These are phyloP conservation scores for Pachypanchax playfairii DNA, from an alignment of 2,113 vertebrate species.

Conservation along the genomic window DNA sequence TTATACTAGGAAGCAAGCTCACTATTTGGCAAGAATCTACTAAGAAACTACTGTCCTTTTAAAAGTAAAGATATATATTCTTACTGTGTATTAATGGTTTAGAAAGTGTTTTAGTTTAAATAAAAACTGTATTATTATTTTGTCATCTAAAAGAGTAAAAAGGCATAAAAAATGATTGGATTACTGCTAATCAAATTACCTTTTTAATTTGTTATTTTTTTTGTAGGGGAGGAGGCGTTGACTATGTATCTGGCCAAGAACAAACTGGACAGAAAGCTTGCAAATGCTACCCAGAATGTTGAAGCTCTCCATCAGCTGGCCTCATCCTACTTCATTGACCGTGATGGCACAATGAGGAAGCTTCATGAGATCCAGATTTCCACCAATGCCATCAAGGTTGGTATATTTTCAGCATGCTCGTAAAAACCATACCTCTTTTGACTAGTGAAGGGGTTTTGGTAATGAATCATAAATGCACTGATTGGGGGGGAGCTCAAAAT, in stretches of 20 bases:
- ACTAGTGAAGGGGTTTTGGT: background rate
- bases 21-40: no score
- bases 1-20: no score
- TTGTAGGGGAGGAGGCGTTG: slow-evolving; percentile 94
- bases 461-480: background rate
- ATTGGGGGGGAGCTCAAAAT: no score
- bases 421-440: background rate
- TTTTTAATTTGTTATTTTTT: background rate
- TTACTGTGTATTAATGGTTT: no score
- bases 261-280: slow-evolving; percentile 92
- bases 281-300: slow-evolving; percentile 92
- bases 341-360: slow-evolving; percentile 97
- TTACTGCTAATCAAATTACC: background rate
- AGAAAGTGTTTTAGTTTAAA: no score
- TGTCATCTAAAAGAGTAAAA: no score
- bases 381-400: slow-evolving; percentile 98
- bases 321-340: slow-evolving; percentile 98
- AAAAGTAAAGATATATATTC: no score
- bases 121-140: no score
- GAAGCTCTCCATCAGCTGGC: slow-evolving; percentile 97
- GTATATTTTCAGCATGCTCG: background rate
- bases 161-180: no score
- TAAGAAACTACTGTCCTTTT: no score
- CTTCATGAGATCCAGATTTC: slow-evolving; percentile 99
- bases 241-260: slow-evolving; percentile 99